A percentile compares a stretch with the other conserved stretches of the same genome.
These are phyloP conservation scores for Xenopus laevis DNA, from an alignment of 2,113 vertebrate species.

Conservation along the genomic window DNA sequence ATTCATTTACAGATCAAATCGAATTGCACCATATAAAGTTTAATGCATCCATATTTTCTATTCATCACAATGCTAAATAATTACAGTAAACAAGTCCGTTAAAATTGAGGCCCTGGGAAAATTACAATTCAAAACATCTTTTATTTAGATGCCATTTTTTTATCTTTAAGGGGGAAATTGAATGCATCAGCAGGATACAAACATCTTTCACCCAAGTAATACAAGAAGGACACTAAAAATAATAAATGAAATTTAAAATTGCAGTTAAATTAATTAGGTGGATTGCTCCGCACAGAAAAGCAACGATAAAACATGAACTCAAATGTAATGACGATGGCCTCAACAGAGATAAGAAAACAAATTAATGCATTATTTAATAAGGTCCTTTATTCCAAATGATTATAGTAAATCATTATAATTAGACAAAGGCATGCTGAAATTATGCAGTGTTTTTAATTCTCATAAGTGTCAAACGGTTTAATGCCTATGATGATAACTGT, in stretches of 20 bases:
- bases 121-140: not conserved
- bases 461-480: slow-evolving; percentile 37
- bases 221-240: slow-evolving; percentile 14
- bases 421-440: slow-evolving; percentile 36
- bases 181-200: not conserved
- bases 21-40: no score
- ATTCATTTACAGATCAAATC: no score
- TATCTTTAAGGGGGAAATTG: not conserved
- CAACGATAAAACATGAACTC: slow-evolving; percentile 22
- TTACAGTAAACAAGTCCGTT: no score
- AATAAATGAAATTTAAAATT: slow-evolving; percentile 27
- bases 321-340: slow-evolving; percentile 31
- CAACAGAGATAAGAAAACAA: slow-evolving; percentile 33
- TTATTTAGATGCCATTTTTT: not conserved
- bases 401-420: slow-evolving; percentile 41
- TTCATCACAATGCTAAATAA: no score
- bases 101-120: not conserved
- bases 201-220: slow-evolving; percentile 2
- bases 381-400: slow-evolving; percentile 42
- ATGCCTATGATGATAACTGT: slow-evolving; percentile 33
- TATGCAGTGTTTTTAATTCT: slow-evolving; percentile 32
- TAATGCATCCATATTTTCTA: no score
- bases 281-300: slow-evolving; percentile 21
- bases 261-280: slow-evolving; percentile 37
- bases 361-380: slow-evolving; percentile 45